phyloP scores from a whole-genome alignment of 2,888 invertebrate species.

The Dasypolia templi region DNA sequence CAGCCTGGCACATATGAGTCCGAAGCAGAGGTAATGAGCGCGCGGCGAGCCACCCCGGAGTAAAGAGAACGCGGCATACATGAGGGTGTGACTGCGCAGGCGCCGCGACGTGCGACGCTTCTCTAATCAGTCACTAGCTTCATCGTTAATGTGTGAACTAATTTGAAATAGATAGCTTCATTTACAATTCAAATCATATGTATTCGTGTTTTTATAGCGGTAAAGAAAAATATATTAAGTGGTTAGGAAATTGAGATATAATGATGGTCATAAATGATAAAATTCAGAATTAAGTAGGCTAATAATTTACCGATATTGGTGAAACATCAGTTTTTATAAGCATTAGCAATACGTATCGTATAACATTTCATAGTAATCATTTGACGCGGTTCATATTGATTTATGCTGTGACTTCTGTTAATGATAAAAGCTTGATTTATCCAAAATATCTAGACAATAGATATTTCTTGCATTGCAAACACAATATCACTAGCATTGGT shows the following conservation, averaged over 20 bases:
- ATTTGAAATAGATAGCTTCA: conserved; percentile 49
- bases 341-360: conserved; percentile 26
- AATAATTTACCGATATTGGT: conserved; percentile 41
- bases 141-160: conserved; percentile 59
- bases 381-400: conserved; percentile 21
- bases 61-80: conserved; percentile 40
- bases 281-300: conserved; percentile 40
- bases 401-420: conserved; percentile 27
- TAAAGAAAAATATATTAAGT: conserved; percentile 60
- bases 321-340: conserved; percentile 38
- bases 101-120: conserved; percentile 22
- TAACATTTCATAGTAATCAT: conserved; percentile 30
- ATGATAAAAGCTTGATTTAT: neutral
- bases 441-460: too few relatives aligned
- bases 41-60: conserved; percentile 67
- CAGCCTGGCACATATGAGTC: conserved; percentile 79
- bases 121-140: conserved; percentile 35
- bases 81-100: conserved; percentile 27
- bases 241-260: conserved; percentile 53
- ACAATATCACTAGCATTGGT: conserved; percentile 8
- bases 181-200: conserved; percentile 66
- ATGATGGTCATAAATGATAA: conserved; percentile 47
- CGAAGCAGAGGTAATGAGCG: conserved; percentile 76
- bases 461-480: conserved; percentile 21
- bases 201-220: conserved; percentile 58